Evolutionary conservation across 2,888 invertebrate genomes (phyloP), one percentile per base, ranked within the genome.

Genomic region (Gryllus longicercus): DNA sequence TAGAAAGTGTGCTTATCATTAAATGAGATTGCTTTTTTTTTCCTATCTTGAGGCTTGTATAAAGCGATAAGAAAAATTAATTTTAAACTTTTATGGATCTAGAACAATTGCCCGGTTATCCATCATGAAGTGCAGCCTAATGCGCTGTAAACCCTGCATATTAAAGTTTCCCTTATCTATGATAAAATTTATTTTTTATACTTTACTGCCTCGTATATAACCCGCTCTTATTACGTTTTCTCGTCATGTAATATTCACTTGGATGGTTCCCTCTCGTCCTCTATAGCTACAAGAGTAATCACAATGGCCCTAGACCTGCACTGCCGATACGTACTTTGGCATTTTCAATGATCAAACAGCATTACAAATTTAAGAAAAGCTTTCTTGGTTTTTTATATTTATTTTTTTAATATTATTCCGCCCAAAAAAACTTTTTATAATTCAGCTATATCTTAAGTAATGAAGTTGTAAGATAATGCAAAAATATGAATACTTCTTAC

Each of bases 121-220:
- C 63, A 18, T n/a, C 63, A 63, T 38, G 38, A 38, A 38, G 38
- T 38, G 38, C 63, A 63, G 14, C n/a, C n/a, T n/a, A n/a, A 63
- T n/a, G 16, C 16, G 63, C 63, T 63, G 63, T 63, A 63, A 63
- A 63, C 14, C 63, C 63, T 14, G n/a, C 63, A n/a, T 63, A 63
- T 63, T 63, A 63, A 63, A 63, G 14, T 63, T 38, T n/a, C n/a
- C 63, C 63, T 63, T 63, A 63, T 63, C 63, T n/a, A 63, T 63
- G 4, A 18, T 63, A 63, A 63, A 63, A 63, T 63, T 14, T 63
- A 63, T 63, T 63, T 18, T 63, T 63, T n/a, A 38, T 38, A 38
- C n/a, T 63, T 63, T 63, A 63, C 16, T 63, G 63, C 63, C n/a
- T n/a, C 63, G n/a, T 63, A 63, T 63, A 18, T 18, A 63, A 63